These are phyloP conservation scores for cattle (Bos taurus) DNA, from an alignment of 2,113 vertebrate species.

Conservation along the genomic window ARS-UCD2.0 NC_037351.1:50509001-50509500, in stretches of 20 bases:
- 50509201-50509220: not conserved
- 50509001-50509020: not conserved
- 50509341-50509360: not conserved
- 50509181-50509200: not conserved
- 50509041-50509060: not conserved
- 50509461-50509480: not conserved
- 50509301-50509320: not conserved
- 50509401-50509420: not conserved
- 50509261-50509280: not conserved
- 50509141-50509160: not conserved
- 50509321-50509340: not conserved
- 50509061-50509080: not conserved
- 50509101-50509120: not conserved
- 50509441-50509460: not conserved
- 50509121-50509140: not conserved
- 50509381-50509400: not conserved
- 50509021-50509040: not conserved
- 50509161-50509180: not conserved
- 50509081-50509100: not conserved
- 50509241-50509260: not conserved
- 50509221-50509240: not conserved
- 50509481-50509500: not conserved
- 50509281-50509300: not conserved
- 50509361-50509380: not conserved
- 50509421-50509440: not conserved